Evolutionary conservation across 35 echinoderm and acorn worm species (phyloP).

Genomic region (Hemicentrotus pulcherrimus): DNA sequence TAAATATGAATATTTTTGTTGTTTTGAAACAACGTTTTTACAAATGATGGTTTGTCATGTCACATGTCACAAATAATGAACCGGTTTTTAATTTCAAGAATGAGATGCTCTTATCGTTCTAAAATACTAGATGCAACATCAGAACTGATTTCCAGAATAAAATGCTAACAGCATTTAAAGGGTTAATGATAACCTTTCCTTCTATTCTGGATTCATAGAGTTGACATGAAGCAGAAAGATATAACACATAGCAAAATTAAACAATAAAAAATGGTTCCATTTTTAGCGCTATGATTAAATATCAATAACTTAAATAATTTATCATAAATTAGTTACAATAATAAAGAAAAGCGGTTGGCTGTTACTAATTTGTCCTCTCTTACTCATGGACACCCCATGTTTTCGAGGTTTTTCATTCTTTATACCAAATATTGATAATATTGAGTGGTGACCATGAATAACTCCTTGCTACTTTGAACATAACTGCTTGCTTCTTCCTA

Average conservation of each 20-base stretch:
- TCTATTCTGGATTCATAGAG: too few relatives aligned
- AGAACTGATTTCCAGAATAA: too few relatives aligned
- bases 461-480: background rate
- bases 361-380: constrained; percentile 2
- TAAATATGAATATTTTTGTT: too few relatives aligned
- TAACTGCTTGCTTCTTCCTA: constrained; percentile 1
- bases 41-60: too few relatives aligned
- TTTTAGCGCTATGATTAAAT: background rate
- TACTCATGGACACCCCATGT: constrained; percentile 1
- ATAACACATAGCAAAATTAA: background rate
- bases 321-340: background rate
- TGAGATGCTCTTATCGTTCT: too few relatives aligned
- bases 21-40: too few relatives aligned
- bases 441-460: constrained; percentile 9
- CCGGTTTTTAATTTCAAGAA: too few relatives aligned
- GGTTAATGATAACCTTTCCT: too few relatives aligned
- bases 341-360: background rate
- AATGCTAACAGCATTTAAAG: too few relatives aligned
- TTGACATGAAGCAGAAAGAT: background rate
- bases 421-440: constrained; percentile 9
- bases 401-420: background rate
- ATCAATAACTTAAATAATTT: background rate
- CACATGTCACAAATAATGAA: too few relatives aligned
- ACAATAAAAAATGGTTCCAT: background rate
- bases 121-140: too few relatives aligned